phyloP scores from a whole-genome alignment of 2,888 invertebrate species.

The Drosophila koepferae region DNA sequence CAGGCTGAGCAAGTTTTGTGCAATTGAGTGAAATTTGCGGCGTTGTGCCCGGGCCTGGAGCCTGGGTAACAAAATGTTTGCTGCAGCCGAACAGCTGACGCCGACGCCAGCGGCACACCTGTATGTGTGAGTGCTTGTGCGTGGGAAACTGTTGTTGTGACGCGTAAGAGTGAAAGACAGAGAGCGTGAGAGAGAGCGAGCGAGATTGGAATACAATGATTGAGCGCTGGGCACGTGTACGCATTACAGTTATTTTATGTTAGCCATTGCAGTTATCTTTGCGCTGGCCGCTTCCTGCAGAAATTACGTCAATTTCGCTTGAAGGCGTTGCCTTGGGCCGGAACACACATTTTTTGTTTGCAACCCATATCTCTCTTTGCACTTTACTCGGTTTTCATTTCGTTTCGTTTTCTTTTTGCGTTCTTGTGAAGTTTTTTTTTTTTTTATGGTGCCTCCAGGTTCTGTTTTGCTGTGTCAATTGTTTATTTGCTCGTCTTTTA shows the following conservation, averaged over 20 bases:
- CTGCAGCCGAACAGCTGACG: slow-evolving; percentile 68
- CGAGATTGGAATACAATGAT: slow-evolving; percentile 4
- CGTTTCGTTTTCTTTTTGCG: neutral
- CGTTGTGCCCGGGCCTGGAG: slow-evolving; percentile 53
- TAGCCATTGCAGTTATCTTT: slow-evolving; percentile 67
- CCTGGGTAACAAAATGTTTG: slow-evolving; percentile 69
- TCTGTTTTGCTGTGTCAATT: slow-evolving; percentile 27
- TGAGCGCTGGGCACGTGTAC: slow-evolving; percentile 64
- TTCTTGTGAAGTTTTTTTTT: neutral
- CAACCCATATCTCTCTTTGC: slow-evolving; percentile 3
- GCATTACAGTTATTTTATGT: slow-evolving; percentile 56
- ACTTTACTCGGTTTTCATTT: neutral
- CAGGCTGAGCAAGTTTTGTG: slow-evolving; percentile 41
- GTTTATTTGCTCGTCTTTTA: slow-evolving; percentile 32
- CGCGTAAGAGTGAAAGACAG: neutral
- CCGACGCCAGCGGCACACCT: slow-evolving; percentile 31
- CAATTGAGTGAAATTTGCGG: slow-evolving; percentile 30
- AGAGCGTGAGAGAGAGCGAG: slow-evolving; percentile 2
- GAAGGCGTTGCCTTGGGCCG: slow-evolving; percentile 11
- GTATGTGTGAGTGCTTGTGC: slow-evolving; percentile 13
- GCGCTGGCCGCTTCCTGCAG: slow-evolving; percentile 30
- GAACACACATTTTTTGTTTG: slow-evolving; percentile 24
- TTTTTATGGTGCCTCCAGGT: slow-evolving; percentile 13
- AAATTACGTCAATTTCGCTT: slow-evolving; percentile 32
- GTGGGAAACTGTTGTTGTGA: slow-evolving; percentile 10